A percentile compares a stretch with the other conserved stretches of the same genome.
phyloP scores from a whole-genome alignment of 2,113 vertebrate genomes.

The Hiodon tergisus region DNA sequence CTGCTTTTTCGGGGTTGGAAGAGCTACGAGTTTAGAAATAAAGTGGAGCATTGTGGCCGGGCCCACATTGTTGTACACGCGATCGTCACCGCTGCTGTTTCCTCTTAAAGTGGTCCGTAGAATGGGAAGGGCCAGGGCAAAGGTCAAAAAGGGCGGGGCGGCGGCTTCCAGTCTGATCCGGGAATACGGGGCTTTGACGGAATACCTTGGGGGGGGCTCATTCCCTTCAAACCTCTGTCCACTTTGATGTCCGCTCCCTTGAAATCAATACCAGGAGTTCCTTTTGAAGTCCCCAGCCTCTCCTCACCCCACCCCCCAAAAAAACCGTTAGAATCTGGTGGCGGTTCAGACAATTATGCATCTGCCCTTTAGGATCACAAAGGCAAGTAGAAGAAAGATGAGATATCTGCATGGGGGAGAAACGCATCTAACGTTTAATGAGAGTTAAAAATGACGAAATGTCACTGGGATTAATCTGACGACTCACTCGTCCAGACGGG shows the following conservation, averaged over 20 bases:
- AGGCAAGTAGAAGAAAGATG: constrained; percentile 38
- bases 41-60: not conserved
- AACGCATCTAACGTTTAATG: constrained; percentile 24
- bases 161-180: not conserved
- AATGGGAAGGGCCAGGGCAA: constrained; percentile 48
- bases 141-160: constrained; percentile 35
- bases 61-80: not conserved
- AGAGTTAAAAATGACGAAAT: constrained; percentile 45
- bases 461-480: constrained; percentile 39
- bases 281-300: constrained; percentile 42
- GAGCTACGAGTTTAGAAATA: not conserved
- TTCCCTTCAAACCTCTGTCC: constrained; percentile 39
- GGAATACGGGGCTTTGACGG: not conserved
- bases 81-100: constrained; percentile 24
- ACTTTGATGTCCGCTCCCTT: constrained; percentile 59
- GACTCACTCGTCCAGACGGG: constrained; percentile 57
- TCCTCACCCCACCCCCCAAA: too few relatives aligned
- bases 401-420: constrained; percentile 35
- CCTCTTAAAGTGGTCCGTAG: constrained; percentile 44
- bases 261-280: constrained; percentile 53
- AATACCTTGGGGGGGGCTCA: constrained; percentile 17
- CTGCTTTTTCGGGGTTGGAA: not conserved
- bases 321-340: constrained; percentile 22
- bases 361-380: constrained; percentile 30
- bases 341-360: constrained; percentile 38